Base-by-base conservation (phyloP, 2,113 vertebrate species). In the Chaenogobius annularis region DNA sequence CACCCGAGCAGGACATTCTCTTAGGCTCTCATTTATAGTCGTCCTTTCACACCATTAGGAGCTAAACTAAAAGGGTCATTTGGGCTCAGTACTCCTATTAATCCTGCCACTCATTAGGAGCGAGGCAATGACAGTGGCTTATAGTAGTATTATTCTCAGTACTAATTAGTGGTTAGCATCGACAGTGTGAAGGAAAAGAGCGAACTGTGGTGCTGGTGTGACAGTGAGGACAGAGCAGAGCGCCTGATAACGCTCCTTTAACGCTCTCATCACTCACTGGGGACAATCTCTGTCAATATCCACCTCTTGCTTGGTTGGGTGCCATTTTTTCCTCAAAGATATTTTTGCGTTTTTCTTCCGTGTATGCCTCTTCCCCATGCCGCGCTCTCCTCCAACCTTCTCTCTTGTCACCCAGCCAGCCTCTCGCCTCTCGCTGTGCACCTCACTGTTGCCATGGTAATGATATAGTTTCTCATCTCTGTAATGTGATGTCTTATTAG, bases 401-500 rank as follows among this genome's bases (percentile, higher is more conserved):
- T 80, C 73, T 81, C 83, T 80, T 85, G 87, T 87, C 83, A 80
- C 82, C 77, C 74, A 84, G 85, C 89, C 89, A 91, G 83, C 85
- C 81, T 69, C 77, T 82, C 82, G 83, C 85, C 81, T 69, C 77
- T 82, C 82, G 87, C 88, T 85, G 83, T 79, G 75, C 10, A 72
- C 87, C 83, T 87, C 84, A 75, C 89, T 79, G 92, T 93, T 93
- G 89, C 90, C 90, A 92, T 92, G 92, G 92, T 87, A 92, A 93
- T 91, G 86, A 79, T 85, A 87, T 90, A 87, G 85, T 91, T 91
- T 90, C 87, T 90, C 85, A 83, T 89, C 87, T 88, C 85, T 83
- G 83, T 90, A 90, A 92, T 89, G 91, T 91, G 89, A 91, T 92
- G 89, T 91, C 87, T 92, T 91, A 89, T 91, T 90, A 88, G 88